Evolutionary conservation across 2,113 vertebrate genomes (phyloP), one percentile per base, ranked within the genome.

Genomic region (Nesoenas mayeri): DNA sequence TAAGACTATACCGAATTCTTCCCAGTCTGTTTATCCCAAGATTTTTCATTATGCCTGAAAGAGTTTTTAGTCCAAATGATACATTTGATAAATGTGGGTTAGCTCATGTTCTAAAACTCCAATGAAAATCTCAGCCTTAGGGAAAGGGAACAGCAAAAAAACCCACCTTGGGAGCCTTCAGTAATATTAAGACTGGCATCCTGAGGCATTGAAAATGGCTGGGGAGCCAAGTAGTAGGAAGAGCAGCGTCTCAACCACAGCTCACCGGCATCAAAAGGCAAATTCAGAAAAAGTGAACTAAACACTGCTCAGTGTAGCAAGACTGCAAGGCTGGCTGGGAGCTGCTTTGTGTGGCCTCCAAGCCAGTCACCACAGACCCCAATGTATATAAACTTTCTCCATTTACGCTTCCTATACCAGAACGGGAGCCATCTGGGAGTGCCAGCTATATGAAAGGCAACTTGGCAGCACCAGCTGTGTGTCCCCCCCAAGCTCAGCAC

Each of bases 401-500:
- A 67, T 16, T 29, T 78, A 32, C 9, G 31, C 21, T 47, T 50
- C 58, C 69, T 53, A 12, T 44, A 36, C n/a, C 5, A 29, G 40
- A 40, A 34, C 61, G 25, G 54, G 58, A 75, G 10, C 31, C 4
- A 10, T 7, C 38, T 12, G 15, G 51, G 34, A 54, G 29, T 48
- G 38, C 20, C 85, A 92, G 40, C 26, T 54, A 7, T 15, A 48
- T 85, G 11, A 3, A 28, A 79, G 31, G 48, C 29, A 79, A 19
- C 31, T 29, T 44, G 73, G 31, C 44, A 79, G 44, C 48, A 42
- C 40, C 69, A 79, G 4, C 1, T 25, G 20, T 13, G 32, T 1
- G 0, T 31, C 51, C 22, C 12, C 12, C 22, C 29, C 26, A 0
- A 0, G 0, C 44, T 25, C 9, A 3, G 38, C 36, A 51, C 26